Evolutionary conservation across 2,888 invertebrate species (phyloP).

Genomic region (Brachylomia viminalis): DNA sequence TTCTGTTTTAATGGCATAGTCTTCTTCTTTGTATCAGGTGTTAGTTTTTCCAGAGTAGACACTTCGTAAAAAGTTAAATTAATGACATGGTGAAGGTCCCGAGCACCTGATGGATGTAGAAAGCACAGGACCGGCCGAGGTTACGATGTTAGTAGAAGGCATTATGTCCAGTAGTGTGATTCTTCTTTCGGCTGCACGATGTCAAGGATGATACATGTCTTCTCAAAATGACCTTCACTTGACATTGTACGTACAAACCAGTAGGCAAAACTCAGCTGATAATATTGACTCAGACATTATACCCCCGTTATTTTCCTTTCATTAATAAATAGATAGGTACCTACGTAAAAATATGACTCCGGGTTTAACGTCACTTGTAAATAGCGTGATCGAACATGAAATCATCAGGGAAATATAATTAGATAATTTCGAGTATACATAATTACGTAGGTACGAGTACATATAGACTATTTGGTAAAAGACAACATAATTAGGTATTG

Average conservation of each 20-base stretch:
- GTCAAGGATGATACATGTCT: not conserved
- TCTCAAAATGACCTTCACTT: conserved; percentile 4
- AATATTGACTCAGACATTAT: conserved; percentile 26
- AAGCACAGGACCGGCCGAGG: no score
- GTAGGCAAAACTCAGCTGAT: conserved; percentile 13
- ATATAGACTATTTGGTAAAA: not conserved
- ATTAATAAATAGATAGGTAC: conserved; percentile 29
- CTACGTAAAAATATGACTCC: conserved; percentile 9
- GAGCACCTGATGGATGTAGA: no score
- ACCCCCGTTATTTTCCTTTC: conserved; percentile 45
- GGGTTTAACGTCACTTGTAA: conserved; percentile 33
- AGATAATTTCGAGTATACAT: not conserved
- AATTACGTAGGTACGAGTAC: not conserved
- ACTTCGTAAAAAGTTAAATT: no score
- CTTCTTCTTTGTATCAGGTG: no score
- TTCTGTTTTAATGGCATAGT: no score
- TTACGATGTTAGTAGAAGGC: no score
- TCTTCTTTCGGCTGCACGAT: not conserved
- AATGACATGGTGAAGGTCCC: no score
- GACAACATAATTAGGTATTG: not conserved
- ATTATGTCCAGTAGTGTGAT: not conserved
- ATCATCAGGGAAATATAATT: conserved; percentile 43
- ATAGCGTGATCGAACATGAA: conserved; percentile 50
- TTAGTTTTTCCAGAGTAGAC: no score
- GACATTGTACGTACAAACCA: not conserved